Evolutionary conservation across 2,888 invertebrate genomes (phyloP), one percentile per base, ranked within the genome.

Genomic region (Empis livida): DNA sequence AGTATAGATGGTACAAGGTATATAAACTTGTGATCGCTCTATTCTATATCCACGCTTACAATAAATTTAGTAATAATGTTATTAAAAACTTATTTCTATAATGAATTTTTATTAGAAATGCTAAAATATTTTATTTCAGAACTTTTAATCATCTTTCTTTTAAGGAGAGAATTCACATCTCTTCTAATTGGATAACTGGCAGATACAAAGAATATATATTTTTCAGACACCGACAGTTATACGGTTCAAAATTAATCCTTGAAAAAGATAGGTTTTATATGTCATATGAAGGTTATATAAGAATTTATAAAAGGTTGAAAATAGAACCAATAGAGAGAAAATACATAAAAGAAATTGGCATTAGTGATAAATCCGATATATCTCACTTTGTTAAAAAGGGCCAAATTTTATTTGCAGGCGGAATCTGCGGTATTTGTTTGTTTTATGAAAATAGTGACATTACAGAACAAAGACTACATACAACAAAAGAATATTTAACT

Each of bases 181-280:
- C 58, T 61, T 67, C 65, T n/a, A 78, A 79, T 56, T 79, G 79
- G 79, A 57, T 67, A n/a, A 64, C 62, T 42, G 79, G 77, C 2
- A 63, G 63, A 43, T 79, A 74, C 55, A 58, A 62, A 13, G 74
- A 74, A 51, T 64, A 62, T 30, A 59, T 67, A 13, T 62, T 73
- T 39, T 68, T 72, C 46, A 68, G 68, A 42, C 68, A 71, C 43
- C 59, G 59, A 6, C 61, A 61, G 40, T 74, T 72, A 60, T 68
- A 70, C 51, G 70, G 76, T 58, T 75, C 79, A 39, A 75, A 75
- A 68, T 55, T 80, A 10, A 64, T 70, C 43, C 55, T 80, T 32
- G 72, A 74, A 10, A 63, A 62, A 1, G 64, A 74, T 16, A 58
- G 58, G 30, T 54, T 80, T 1, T 79, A 77, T 71, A 68, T 77